Conservation (phyloP, 2,888 invertebrate species). For the Norana najaformis region DNA sequence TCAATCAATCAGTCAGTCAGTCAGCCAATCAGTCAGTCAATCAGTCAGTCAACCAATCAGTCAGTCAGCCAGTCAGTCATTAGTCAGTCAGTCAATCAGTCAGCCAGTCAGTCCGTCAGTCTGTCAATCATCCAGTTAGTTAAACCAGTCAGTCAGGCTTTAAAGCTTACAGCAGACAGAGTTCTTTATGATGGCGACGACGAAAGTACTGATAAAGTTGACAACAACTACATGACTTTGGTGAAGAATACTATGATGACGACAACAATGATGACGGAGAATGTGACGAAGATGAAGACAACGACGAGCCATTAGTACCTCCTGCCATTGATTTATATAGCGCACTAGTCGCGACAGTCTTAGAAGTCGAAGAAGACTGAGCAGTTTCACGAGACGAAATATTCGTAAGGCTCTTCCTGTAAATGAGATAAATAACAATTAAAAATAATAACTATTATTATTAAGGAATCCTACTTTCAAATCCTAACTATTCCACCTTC, state of each 20-base stretch:
- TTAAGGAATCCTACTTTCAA: no score
- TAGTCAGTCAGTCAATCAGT: no score
- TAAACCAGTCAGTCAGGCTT: background rate
- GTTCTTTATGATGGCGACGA: background rate
- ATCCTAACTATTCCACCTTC: no score
- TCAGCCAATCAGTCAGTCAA: no score
- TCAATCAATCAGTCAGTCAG: no score
- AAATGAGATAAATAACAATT: background rate
- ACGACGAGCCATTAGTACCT: slow-evolving; percentile 69
- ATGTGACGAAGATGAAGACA: no score
- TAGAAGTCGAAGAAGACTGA: slow-evolving; percentile 90
- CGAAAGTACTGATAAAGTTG: background rate
- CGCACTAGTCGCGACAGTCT: slow-evolving; percentile 93
- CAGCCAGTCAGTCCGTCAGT: no score
- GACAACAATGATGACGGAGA: background rate
- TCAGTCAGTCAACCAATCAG: no score
- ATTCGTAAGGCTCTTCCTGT: slow-evolving; percentile 95
- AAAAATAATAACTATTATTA: background rate
- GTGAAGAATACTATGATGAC: background rate
- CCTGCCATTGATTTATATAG: slow-evolving; percentile 99
- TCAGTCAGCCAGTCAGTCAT: no score
- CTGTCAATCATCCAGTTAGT: no score
- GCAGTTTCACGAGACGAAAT: slow-evolving; percentile 91
- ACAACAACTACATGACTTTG: background rate
- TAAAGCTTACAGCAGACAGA: background rate